Conservation (phyloP, 2,797 vertebrate species). For the Epinephelus malabaricus region DNA sequence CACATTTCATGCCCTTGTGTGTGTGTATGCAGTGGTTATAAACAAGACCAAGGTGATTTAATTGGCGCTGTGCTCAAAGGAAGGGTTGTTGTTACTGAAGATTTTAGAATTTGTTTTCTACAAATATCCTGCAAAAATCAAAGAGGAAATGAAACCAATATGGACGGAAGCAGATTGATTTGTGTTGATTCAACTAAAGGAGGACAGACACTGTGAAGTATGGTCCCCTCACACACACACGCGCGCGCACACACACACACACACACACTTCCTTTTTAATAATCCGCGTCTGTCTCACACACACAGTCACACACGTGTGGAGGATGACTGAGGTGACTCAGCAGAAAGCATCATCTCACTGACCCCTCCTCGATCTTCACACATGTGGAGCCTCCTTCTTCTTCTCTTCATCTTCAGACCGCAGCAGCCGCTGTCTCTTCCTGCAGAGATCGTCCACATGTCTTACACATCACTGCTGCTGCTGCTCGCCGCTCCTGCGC, state of each 20-base stretch:
- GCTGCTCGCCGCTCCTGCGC: background rate
- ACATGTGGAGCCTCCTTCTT: constrained; percentile 44
- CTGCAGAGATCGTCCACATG: constrained; percentile 45
- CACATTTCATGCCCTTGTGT: no score
- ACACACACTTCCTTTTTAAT: constrained; percentile 4
- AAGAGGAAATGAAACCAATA: background rate
- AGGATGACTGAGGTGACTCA: constrained; percentile 57
- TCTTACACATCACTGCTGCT: background rate
- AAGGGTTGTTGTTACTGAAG: background rate
- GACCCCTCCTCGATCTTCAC: constrained; percentile 26
- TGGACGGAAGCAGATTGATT: background rate
- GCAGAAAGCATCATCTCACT: constrained; percentile 15
- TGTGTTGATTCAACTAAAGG: background rate
- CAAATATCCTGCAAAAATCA: no score
- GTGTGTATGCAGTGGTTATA: no score
- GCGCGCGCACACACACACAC: background rate
- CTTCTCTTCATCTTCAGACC: constrained; percentile 58
- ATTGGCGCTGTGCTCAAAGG: no score
- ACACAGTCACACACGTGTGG: constrained; percentile 22
- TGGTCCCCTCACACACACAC: no score
- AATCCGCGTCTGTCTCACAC: constrained; percentile 9
- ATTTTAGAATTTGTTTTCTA: background rate
- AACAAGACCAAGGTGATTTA: no score
- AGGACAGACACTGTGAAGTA: no score
- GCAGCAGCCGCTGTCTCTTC: constrained; percentile 47